Evolutionary conservation across 2,113 vertebrate genomes (phyloP).

Genomic region (Corythornis vintsioides): DNA sequence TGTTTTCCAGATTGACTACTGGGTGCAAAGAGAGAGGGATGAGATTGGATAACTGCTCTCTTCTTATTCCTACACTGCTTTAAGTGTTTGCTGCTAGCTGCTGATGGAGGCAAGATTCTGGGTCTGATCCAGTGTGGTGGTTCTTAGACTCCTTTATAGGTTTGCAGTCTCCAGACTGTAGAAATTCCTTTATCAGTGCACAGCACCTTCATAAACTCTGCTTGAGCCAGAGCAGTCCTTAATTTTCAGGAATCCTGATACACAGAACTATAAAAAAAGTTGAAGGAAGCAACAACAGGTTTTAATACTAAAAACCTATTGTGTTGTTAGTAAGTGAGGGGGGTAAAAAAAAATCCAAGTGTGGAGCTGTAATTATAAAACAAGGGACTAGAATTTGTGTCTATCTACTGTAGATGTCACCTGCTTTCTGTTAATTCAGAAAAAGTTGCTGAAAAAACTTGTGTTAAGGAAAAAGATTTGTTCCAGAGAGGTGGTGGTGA

Average conservation of each 20-base stretch:
- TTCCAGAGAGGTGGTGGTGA: neutral
- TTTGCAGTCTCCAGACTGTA: slow-evolving; percentile 8
- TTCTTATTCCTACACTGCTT: neutral
- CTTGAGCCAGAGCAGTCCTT: neutral
- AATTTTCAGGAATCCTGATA: neutral
- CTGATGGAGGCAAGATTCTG: neutral
- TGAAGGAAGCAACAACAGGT: neutral
- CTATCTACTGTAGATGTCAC: neutral
- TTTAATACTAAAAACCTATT: neutral
- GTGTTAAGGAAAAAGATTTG: neutral
- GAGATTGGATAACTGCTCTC: slow-evolving; percentile 10
- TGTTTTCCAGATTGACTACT: slow-evolving; percentile 43
- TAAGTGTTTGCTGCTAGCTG: neutral
- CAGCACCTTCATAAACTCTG: slow-evolving; percentile 30
- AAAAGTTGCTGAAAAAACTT: neutral
- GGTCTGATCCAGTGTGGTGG: neutral
- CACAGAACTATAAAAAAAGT: neutral
- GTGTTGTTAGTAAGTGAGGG: neutral
- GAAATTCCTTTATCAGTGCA: slow-evolving; percentile 12
- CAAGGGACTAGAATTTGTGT: neutral
- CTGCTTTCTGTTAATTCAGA: neutral
- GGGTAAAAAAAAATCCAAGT: neutral
- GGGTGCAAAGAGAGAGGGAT: neutral
- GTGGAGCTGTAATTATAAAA: neutral
- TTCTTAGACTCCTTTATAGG: slow-evolving; percentile 11